Percentiles rank a stretch among this genome's conserved stretches.
Conservation (phyloP, 2,113 vertebrate species). For the Trichomycterus rosablanca region DNA sequence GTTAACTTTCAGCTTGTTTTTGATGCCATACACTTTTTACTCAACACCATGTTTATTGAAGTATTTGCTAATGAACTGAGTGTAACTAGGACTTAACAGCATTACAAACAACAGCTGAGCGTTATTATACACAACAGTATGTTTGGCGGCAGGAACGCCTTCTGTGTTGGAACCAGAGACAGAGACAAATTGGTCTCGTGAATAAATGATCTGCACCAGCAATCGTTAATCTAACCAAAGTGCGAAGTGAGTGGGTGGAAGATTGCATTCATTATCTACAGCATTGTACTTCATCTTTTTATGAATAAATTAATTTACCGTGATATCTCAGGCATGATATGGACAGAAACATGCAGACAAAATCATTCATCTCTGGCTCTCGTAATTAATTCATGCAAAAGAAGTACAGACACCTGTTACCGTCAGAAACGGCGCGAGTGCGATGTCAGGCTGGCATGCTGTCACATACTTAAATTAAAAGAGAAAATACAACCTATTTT, state of each 20-base stretch:
- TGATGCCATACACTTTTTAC: no score
- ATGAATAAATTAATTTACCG: slow-evolving; percentile 65
- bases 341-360: slow-evolving; percentile 53
- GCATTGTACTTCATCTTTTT: slow-evolving; percentile 60
- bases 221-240: slow-evolving; percentile 40
- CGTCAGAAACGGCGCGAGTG: slow-evolving; percentile 47
- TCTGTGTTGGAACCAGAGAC: slow-evolving; percentile 28
- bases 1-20: no score
- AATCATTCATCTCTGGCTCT: slow-evolving; percentile 54
- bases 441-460: slow-evolving; percentile 46
- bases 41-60: no score
- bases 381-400: slow-evolving; percentile 60
- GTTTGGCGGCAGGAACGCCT: slow-evolving; percentile 28
- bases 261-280: slow-evolving; percentile 53
- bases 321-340: slow-evolving; percentile 59
- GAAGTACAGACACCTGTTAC: slow-evolving; percentile 58
- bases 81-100: slow-evolving; percentile 25
- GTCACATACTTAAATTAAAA: slow-evolving; percentile 27
- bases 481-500: not conserved
- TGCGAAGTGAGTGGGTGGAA: slow-evolving; percentile 37
- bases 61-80: slow-evolving; percentile 20
- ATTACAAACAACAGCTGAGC: slow-evolving; percentile 31
- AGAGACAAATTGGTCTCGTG: slow-evolving; percentile 36
- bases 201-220: slow-evolving; percentile 37
- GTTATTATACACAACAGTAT: slow-evolving; percentile 16